These are phyloP conservation scores for Pilophorus perplexus DNA, from an alignment of 2,888 invertebrate genomes.

Conservation along the genomic window DNA sequence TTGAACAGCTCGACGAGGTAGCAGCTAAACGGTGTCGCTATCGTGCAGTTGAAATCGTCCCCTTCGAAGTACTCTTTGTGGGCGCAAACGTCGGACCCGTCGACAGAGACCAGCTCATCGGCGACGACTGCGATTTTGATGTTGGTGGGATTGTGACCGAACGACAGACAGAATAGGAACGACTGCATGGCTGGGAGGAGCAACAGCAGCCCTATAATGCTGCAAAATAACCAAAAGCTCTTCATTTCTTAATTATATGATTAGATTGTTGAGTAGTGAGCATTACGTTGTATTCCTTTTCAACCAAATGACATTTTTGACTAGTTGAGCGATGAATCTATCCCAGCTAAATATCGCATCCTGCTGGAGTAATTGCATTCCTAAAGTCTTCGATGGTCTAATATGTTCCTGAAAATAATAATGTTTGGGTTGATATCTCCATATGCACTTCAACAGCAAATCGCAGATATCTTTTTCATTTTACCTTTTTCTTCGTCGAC, in stretches of 20 bases:
- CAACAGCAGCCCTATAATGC: slow-evolving; percentile 79
- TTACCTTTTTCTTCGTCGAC: slow-evolving; percentile 46
- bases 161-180: slow-evolving; percentile 80
- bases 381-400: neutral
- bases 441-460: neutral
- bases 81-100: no score
- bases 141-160: slow-evolving; percentile 83
- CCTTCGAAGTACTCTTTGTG: neutral
- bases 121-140: slow-evolving; percentile 77
- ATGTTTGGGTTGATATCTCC: no score
- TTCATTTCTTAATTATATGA: no score
- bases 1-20: slow-evolving; percentile 29
- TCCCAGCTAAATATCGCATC: slow-evolving; percentile 29
- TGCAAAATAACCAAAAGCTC: slow-evolving; percentile 52
- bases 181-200: slow-evolving; percentile 83
- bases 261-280: neutral
- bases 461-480: neutral
- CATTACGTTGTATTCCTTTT: slow-evolving; percentile 49
- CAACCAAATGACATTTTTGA: slow-evolving; percentile 49
- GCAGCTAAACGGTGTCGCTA: slow-evolving; percentile 39
- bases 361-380: neutral
- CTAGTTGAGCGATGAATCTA: slow-evolving; percentile 48
- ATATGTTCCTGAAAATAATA: neutral
- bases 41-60: slow-evolving; percentile 36
- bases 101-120: slow-evolving; percentile 60